Evolutionary conservation across 2,888 invertebrate genomes (phyloP).

Genomic region (Tyria jacobaeae): DNA sequence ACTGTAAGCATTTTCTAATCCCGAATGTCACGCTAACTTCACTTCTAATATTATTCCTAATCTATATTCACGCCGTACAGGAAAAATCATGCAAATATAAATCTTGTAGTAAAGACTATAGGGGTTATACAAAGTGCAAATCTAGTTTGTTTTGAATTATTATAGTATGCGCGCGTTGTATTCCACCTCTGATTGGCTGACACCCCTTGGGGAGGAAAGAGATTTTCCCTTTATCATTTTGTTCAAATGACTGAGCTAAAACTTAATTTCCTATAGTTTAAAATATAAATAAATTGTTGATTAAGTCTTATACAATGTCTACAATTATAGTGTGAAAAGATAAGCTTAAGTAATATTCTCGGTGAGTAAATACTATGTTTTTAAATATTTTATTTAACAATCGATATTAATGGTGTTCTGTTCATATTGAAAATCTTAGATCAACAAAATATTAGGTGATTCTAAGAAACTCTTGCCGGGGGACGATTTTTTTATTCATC

Average conservation of each 20-base stretch:
- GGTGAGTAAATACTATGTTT: background rate
- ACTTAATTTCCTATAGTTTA: slow-evolving; percentile 65
- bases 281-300: slow-evolving; percentile 49
- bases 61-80: slow-evolving; percentile 22
- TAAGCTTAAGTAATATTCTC: slow-evolving; percentile 1
- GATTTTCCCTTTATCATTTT: slow-evolving; percentile 75
- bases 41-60: slow-evolving; percentile 38
- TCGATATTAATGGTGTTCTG: background rate
- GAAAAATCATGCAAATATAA: slow-evolving; percentile 25
- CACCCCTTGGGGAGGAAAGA: slow-evolving; percentile 64
- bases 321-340: slow-evolving; percentile 20
- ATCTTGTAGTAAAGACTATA: slow-evolving; percentile 27
- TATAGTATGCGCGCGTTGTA: slow-evolving; percentile 77
- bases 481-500: too few relatives aligned
- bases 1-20: slow-evolving; percentile 37
- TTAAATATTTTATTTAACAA: background rate
- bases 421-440: background rate
- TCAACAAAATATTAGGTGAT: background rate
- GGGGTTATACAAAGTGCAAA: slow-evolving; percentile 28
- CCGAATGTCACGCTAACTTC: slow-evolving; percentile 40
- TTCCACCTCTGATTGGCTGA: slow-evolving; percentile 76
- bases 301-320: slow-evolving; percentile 11
- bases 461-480: too few relatives aligned
- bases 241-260: slow-evolving; percentile 70
- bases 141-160: slow-evolving; percentile 58